Base-by-base conservation (phyloP, 2,113 vertebrate genomes). In the Pygoscelis antarcticus region DNA sequence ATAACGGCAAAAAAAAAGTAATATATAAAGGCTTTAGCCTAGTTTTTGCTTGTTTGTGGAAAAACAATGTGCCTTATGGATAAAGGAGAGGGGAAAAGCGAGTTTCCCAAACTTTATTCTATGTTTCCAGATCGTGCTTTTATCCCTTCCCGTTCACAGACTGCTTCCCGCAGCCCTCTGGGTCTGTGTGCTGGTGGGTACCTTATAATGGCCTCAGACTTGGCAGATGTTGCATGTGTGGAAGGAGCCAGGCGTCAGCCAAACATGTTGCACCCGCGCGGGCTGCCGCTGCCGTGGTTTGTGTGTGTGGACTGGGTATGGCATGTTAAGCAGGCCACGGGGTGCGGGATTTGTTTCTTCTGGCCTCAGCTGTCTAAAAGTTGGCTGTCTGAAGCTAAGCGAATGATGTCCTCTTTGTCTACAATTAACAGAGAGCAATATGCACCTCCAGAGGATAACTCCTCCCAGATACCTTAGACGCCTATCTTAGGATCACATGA, bases 231-330 rank as follows among this genome's bases (percentile, higher is more conserved):
- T 58, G 32, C 3, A 1, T 38, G 11, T 12, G 10, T 40, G 30
- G 52, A 92, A 66, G 21, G 47, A 62, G 13, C n/a, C 32, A 40
- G 57, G 3, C 1, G 2, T 32, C 22, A 22, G 9, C 14, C 72
- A 26, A 7, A 49, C 49, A 44, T 8, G 16, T 25, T 58, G 36
- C n/a, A 68, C 58, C 55, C 1, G 5, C 2, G 0, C 1, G 3
- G 60, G 26, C 32, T 83, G 52, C 30, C 2, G 1, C 68, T 62
- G 25, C 40, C 4, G 2, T 9, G 17, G 7, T 32, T 22, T 32
- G 32, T 84, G 61, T 49, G 40, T 16, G 13, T 19, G 18, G 32
- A 23, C 13, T 16, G 58, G 16, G 8, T 51, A n/a, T 0, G 0
- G 46, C 27, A 26, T 4, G 7, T 19, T 36, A 34, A 62, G 23